Conservation (phyloP, 2,113 vertebrate genomes). For the Rhadina sibilatrix region DNA sequence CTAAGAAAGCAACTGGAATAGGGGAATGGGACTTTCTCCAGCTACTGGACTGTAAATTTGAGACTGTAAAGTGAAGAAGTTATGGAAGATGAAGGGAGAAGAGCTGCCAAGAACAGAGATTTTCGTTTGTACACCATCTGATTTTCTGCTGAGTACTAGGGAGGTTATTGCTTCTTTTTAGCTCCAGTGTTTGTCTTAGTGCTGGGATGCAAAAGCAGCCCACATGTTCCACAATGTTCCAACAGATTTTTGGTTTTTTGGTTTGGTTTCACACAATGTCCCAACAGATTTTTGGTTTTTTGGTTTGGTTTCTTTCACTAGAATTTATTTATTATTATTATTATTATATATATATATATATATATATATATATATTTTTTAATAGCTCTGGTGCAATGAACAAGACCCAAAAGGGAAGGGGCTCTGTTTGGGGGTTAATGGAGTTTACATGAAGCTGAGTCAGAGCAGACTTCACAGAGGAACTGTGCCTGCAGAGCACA, state of each 20-base stretch:
- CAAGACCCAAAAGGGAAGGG: not conserved
- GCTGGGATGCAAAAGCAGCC: not conserved
- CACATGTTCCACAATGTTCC: not conserved
- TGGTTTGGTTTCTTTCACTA: not conserved
- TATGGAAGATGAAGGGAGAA: not conserved
- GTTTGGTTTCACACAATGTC: not conserved
- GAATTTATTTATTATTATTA: too few relatives aligned
- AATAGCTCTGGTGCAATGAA: not conserved
- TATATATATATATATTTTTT: too few relatives aligned
- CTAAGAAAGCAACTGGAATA: not conserved
- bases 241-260: not conserved
- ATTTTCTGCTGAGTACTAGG: not conserved
- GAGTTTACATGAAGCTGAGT: slow-evolving; percentile 10
- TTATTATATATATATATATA: too few relatives aligned
- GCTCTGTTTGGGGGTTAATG: not conserved
- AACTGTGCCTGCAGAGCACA: not conserved
- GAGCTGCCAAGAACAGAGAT: not conserved
- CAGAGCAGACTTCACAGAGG: not conserved
- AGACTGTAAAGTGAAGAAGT: not conserved
- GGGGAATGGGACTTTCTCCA: not conserved
- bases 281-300: not conserved
- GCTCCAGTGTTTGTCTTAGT: not conserved
- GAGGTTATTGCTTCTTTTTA: not conserved
- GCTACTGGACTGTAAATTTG: not conserved
- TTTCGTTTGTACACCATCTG: not conserved